Conservation (phyloP, 2,113 vertebrate genomes). For the Ahaetulla prasina region DNA sequence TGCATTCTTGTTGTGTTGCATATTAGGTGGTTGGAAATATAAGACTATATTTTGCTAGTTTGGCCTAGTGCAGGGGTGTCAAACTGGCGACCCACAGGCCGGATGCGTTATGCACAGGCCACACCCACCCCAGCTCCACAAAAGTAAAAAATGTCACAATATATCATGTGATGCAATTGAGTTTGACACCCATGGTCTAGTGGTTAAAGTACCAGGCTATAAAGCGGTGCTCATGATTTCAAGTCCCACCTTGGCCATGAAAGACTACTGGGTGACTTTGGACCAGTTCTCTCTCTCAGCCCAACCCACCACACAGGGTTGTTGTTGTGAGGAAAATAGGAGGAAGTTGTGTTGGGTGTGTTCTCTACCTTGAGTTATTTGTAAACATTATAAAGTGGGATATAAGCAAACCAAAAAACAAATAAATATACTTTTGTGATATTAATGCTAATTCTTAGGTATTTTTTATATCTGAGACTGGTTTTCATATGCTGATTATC, state of each 20-base stretch:
- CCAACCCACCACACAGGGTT: too few species aligned
- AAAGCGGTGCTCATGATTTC: not conserved
- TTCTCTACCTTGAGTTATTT: not conserved
- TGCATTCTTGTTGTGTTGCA: not conserved
- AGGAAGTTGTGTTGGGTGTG: not conserved
- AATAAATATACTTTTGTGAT: not conserved
- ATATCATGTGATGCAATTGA: too few species aligned
- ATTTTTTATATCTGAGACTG: not conserved
- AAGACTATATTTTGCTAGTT: not conserved
- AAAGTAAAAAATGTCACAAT: too few species aligned
- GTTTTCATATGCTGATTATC: not conserved
- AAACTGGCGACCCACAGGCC: too few species aligned
- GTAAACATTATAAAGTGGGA: not conserved
- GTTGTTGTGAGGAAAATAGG: not conserved
- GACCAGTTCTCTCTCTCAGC: too few species aligned
- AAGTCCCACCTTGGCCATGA: not conserved
- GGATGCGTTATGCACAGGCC: too few species aligned
- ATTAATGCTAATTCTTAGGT: not conserved
- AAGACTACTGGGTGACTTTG: not conserved
- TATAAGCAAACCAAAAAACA: not conserved
- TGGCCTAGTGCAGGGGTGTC: too few species aligned
- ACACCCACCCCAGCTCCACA: too few species aligned
- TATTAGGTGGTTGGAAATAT: not conserved
- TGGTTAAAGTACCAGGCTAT: not conserved
- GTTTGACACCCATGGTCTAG: too few species aligned